Base-by-base conservation (phyloP, 2,797 vertebrate genomes). In the Sciurus carolinensis region DNA sequence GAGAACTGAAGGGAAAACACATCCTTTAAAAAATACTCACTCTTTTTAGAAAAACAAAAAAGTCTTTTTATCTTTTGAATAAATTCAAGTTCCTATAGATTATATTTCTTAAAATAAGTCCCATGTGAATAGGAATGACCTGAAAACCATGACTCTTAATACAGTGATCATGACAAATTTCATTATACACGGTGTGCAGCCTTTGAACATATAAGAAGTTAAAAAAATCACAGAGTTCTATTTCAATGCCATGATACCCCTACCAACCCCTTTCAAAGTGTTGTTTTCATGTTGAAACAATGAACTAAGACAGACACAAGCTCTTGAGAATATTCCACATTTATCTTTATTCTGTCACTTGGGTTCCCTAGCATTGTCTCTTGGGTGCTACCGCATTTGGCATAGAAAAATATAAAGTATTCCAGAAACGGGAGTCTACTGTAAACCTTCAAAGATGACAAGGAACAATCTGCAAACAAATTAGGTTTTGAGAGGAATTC, bases 401-500 rank as follows among this genome's bases (percentile, higher is more conserved):
- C 76, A 92, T 4, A 57, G 39, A 44, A 62, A 93, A 91, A 84
- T 7, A 69, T 30, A 57, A 84, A 94, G 39, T 62, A 83, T 66
- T 76, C 52, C 52, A 67, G 79, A 95, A 42, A 52, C 62, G 62
- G 62, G n/a, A 89, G 50, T 89, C 75, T 76, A 44, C 47, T 39
- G 14, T 59, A 86, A 90, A 42, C 59, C 47, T 94, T 95, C 83
- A 95, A 71, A 91, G 59, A 95, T 77, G 52, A 96, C 42, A 62
- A 86, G 8, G 39, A 95, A 15, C 36, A 87, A 85, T 82, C 67
- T 85, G 24, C 33, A 95, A 97, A 92, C 57, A 85, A 91, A 95
- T 90, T 73, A 85, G 36, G 12, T 82, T 94, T 73, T 44, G 30
- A 85, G 86, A 92, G 44, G 26, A 62, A 75, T 83, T 90, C 52